Conservation (phyloP, 2,113 vertebrate species). For the Microcebus ravelobensis region DNA sequence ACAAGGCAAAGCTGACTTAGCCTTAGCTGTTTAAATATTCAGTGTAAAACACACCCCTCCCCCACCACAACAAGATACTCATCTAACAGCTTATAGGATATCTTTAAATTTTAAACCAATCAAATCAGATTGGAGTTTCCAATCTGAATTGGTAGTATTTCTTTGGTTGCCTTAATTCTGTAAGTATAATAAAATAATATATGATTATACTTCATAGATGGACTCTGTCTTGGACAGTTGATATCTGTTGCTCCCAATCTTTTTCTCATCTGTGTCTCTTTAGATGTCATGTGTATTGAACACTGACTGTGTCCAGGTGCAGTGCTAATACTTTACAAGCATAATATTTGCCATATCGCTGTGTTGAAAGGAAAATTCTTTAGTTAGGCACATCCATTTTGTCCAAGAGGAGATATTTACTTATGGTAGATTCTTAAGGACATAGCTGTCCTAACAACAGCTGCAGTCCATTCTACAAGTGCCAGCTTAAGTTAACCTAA, state of each 20-base stretch:
- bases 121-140: neutral
- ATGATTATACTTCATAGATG: neutral
- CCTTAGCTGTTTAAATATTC: constrained; percentile 36
- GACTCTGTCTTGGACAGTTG: neutral
- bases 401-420: constrained; percentile 20
- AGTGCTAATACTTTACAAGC: neutral
- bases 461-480: constrained; percentile 10
- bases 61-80: neutral
- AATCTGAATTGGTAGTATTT: neutral
- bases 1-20: neutral
- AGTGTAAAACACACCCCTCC: neutral
- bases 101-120: constrained; percentile 15
- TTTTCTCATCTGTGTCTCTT: neutral
- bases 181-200: neutral
- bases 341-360: constrained; percentile 8
- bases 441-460: constrained; percentile 6
- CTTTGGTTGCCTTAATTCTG: neutral
- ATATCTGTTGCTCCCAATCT: neutral
- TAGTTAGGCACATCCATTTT: neutral
- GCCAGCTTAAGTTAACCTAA: constrained; percentile 22
- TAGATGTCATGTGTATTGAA: neutral
- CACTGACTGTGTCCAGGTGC: neutral
- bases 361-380: constrained; percentile 3
- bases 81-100: neutral
- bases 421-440: constrained; percentile 51